Evolutionary conservation across 2,113 vertebrate genomes (phyloP), one percentile per base, ranked within the genome.

Genomic region (Glaucomys volans): DNA sequence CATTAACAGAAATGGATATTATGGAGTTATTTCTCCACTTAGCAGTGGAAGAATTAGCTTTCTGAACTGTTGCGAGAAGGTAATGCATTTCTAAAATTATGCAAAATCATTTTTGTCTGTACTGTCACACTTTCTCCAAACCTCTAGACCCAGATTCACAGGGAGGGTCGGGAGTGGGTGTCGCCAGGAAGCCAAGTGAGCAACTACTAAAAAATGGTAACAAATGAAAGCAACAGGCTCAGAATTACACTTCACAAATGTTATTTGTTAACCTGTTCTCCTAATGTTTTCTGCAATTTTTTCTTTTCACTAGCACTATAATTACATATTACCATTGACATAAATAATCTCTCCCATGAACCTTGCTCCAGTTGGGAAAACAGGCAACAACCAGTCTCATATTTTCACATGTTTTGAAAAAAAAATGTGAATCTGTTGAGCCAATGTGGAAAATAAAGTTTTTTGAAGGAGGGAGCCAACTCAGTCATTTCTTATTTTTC

Each of bases 31-130:
- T 75, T 93, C 62, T 75, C 54, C 54, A 42, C 52, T 77, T 75
- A 82, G 44, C 44, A 80, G 30, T n/a, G 26, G 11, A 92, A 97
- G 71, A 87, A 81, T 67, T 42, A 89, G 57, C 24, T 32, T 79
- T 54, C 83, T 84, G 47, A 91, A 95, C 14, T 82, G 37, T 22
- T 47, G 87, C 71, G 18, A 4, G 52, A 86, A 97, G 91, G 88
- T 16, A 47, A 18, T 59, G 13, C 47, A 22, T 85, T 79, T 57
- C 67, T 82, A 79, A 96, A 95, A 35, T 22, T 87, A 32, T 44
- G 47, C 32, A 7, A 52, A 95, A 64, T 74, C 11, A 50, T 42
- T 69, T 40, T 17, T 62, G 1, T 89, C 37, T 87, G 11, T 85
- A n/a, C 47, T 64, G 1, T 67, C 30, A 52, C 14, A 57, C 5